Evolutionary conservation across 64 coral and sea anemone species (phyloP).

Genomic region (Astreopora myriophthalma): DNA sequence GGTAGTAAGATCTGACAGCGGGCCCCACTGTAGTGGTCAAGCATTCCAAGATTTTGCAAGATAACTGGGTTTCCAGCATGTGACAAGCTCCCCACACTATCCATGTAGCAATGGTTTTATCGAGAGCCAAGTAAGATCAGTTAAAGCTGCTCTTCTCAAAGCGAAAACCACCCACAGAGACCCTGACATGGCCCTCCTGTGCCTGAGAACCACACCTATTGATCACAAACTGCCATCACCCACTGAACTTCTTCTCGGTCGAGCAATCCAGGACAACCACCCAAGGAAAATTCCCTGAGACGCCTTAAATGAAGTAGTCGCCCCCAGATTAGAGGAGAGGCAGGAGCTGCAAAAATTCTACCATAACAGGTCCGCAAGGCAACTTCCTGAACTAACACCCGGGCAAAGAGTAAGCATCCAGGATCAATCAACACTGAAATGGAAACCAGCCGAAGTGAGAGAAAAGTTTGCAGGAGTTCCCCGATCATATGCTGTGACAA

Average conservation of each 20-base stretch:
- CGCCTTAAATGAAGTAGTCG: too few species aligned
- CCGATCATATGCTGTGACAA: too few species aligned
- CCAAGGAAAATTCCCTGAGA: too few species aligned
- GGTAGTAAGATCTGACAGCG: constrained; percentile 56
- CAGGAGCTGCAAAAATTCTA: constrained; percentile 62
- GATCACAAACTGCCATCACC: constrained; percentile 68
- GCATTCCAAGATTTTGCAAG: constrained; percentile 10
- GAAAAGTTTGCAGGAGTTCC: too few species aligned
- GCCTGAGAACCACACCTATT: constrained; percentile 34
- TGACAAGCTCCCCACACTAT: constrained; percentile 42
- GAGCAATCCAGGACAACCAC: too few species aligned
- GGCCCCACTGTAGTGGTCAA: not conserved
- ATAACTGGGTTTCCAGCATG: not conserved
- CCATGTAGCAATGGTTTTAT: constrained; percentile 45
- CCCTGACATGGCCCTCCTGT: constrained; percentile 45
- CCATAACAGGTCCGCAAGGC: constrained; percentile 46
- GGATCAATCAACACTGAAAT: constrained; percentile 45
- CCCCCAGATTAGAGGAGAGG: constrained; percentile 38
- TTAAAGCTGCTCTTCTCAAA: constrained; percentile 64
- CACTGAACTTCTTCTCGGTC: constrained; percentile 63
- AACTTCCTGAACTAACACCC: constrained; percentile 31
- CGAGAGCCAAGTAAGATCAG: constrained; percentile 63
- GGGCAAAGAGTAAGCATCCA: constrained; percentile 53
- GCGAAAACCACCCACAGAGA: constrained; percentile 23
- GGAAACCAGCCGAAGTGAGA: constrained; percentile 9